Evolutionary conservation across 2,797 vertebrate species (phyloP).

Genomic region (Anableps anableps): DNA sequence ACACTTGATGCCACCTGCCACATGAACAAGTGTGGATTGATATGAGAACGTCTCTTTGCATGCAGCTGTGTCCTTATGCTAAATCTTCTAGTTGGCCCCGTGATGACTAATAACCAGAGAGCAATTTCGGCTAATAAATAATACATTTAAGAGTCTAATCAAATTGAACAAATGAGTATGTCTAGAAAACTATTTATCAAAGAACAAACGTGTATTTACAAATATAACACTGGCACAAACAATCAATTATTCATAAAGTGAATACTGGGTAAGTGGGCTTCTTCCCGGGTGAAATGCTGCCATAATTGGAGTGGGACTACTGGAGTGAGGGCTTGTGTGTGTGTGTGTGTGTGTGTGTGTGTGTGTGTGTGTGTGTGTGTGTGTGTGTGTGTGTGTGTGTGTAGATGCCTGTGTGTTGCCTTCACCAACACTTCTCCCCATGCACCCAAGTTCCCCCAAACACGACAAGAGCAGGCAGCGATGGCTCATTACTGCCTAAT

Average conservation of each 20-base stretch:
- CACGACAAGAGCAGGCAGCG: slow-evolving; percentile 73
- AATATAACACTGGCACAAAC: slow-evolving; percentile 79
- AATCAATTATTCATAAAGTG: slow-evolving; percentile 85
- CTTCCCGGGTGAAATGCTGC: slow-evolving; percentile 80
- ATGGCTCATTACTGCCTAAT: slow-evolving; percentile 82
- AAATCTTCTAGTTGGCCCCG: slow-evolving; percentile 60
- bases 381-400: slow-evolving; percentile 43
- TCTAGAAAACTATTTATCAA: slow-evolving; percentile 81
- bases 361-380: slow-evolving; percentile 47
- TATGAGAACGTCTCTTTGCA: slow-evolving; percentile 35
- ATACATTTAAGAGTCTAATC: slow-evolving; percentile 78
- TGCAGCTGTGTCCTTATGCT: slow-evolving; percentile 53
- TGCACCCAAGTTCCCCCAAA: slow-evolving; percentile 70
- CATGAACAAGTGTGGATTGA: slow-evolving; percentile 19
- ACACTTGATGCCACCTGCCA: slow-evolving; percentile 18
- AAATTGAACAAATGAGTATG: slow-evolving; percentile 81
- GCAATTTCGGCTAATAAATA: slow-evolving; percentile 77
- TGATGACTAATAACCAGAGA: slow-evolving; percentile 62
- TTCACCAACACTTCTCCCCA: slow-evolving; percentile 53
- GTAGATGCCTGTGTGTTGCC: slow-evolving; percentile 36
- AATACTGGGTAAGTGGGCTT: slow-evolving; percentile 79
- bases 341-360: slow-evolving; percentile 33
- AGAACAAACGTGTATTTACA: slow-evolving; percentile 79
- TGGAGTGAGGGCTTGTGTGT: slow-evolving; percentile 58
- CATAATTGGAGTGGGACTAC: slow-evolving; percentile 82